A percentile compares a stretch with the other conserved stretches of the same genome.
phyloP scores from a whole-genome alignment of 2,888 invertebrate species.

The Temnothorax unifasciatus region DNA sequence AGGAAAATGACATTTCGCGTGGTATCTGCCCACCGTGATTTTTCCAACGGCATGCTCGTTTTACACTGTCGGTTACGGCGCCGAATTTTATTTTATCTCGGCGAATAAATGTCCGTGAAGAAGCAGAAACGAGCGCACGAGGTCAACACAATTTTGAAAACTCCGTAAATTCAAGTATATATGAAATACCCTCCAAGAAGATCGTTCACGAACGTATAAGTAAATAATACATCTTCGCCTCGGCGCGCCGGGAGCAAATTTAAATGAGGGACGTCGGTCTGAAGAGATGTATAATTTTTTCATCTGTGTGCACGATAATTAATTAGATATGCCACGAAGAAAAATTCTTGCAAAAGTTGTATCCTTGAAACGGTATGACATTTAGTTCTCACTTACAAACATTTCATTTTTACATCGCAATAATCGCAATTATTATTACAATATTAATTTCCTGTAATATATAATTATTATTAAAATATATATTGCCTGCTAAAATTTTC shows the following conservation, averaged over 20 bases:
- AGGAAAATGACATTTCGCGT: conserved; percentile 5
- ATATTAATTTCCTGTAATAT: background rate
- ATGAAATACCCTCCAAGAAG: background rate
- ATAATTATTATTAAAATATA: background rate
- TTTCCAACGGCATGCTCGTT: background rate
- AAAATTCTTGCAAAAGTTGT: background rate
- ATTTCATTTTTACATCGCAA: conserved; percentile 9
- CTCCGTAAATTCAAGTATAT: conserved; percentile 16
- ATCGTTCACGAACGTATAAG: background rate
- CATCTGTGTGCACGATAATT: background rate
- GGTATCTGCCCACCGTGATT: conserved; percentile 12
- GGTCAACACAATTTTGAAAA: background rate
- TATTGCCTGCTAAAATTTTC: background rate
- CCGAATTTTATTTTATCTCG: conserved; percentile 6
- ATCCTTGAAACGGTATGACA: background rate
- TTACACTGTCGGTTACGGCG: background rate
- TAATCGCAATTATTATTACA: background rate
- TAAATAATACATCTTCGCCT: conserved; percentile 24
- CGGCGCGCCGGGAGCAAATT: background rate
- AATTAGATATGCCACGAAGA: background rate
- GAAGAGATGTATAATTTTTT: background rate
- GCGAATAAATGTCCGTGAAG: conserved; percentile 8
- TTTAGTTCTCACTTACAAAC: background rate
- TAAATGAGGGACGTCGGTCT: background rate
- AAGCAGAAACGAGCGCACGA: background rate